These are phyloP conservation scores for Tachyglossus aculeatus DNA, from an alignment of 2,797 vertebrate species.

Conservation along the genomic window DNA sequence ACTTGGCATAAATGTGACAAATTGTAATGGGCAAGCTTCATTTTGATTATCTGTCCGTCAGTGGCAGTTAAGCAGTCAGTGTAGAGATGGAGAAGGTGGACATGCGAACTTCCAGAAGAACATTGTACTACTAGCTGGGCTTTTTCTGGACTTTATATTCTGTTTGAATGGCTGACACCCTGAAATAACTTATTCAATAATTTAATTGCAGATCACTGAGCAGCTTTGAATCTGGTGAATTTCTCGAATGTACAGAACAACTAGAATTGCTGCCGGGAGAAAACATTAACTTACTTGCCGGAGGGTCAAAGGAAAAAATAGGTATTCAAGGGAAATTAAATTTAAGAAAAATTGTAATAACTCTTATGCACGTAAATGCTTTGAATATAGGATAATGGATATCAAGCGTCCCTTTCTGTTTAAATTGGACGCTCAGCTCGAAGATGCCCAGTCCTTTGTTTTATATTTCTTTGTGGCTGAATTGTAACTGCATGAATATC, in stretches of 20 bases:
- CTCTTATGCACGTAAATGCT: neutral
- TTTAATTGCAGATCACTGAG: slow-evolving; percentile 85
- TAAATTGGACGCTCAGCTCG: too few relatives aligned
- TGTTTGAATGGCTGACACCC: neutral
- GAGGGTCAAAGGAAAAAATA: slow-evolving; percentile 91
- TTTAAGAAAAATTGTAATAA: slow-evolving; percentile 3
- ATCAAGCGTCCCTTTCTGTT: too few relatives aligned
- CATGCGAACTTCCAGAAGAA: neutral
- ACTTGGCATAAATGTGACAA: too few relatives aligned
- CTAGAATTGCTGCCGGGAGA: slow-evolving; percentile 94
- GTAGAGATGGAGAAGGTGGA: neutral
- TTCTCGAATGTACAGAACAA: slow-evolving; percentile 87
- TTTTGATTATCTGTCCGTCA: too few relatives aligned
- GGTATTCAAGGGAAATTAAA: slow-evolving; percentile 75
- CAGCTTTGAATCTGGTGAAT: slow-evolving; percentile 91
- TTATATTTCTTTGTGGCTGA: too few relatives aligned
- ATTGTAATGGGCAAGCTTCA: too few relatives aligned
- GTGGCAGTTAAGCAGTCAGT: neutral
- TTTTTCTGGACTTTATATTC: neutral
- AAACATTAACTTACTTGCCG: slow-evolving; percentile 87
- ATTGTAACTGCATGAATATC: too few relatives aligned
- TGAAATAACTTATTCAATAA: slow-evolving; percentile 36
- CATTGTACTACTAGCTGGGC: neutral
- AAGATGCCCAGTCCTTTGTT: too few relatives aligned
- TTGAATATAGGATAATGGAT: too few relatives aligned